phyloP scores from a whole-genome alignment of 2,888 invertebrate species.

The Mechanitis messenoides region DNA sequence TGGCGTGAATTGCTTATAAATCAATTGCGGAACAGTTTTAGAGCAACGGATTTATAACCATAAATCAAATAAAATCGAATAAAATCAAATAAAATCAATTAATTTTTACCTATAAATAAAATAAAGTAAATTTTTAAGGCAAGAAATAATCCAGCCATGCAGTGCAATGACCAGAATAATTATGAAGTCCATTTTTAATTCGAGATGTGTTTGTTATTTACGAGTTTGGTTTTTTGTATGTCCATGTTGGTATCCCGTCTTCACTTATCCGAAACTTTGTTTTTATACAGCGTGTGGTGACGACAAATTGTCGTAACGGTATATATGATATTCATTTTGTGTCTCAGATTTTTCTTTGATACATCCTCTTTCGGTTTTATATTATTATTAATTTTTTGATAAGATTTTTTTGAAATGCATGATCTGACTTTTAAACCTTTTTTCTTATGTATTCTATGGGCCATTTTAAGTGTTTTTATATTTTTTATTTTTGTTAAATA shows the following conservation, averaged over 20 bases:
- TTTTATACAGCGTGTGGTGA: slow-evolving; percentile 18
- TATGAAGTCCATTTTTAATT: slow-evolving; percentile 56
- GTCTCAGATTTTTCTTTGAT: no score
- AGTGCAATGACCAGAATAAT: slow-evolving; percentile 57
- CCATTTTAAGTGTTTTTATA: no score
- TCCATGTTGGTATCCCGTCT: slow-evolving; percentile 42
- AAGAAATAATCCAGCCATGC: slow-evolving; percentile 30
- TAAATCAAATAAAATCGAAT: background rate
- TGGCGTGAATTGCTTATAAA: slow-evolving; percentile 23
- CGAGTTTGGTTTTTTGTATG: slow-evolving; percentile 61
- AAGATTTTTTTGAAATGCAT: no score
- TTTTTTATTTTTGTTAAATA: no score
- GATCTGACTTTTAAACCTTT: no score
- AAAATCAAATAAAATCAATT: no score
- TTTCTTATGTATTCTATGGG: no score
- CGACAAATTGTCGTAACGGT: slow-evolving; percentile 22
- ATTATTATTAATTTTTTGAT: no score
- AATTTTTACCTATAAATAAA: no score
- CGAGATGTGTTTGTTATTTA: slow-evolving; percentile 67
- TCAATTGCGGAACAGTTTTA: slow-evolving; percentile 21
- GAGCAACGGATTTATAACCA: slow-evolving; percentile 11
- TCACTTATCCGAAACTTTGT: slow-evolving; percentile 23
- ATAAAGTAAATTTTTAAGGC: background rate
- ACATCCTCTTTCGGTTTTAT: no score
- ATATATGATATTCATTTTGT: slow-evolving; percentile 9